Evolutionary conservation across 2,888 invertebrate genomes (phyloP).

Genomic region (Glaucopsyche alexis): DNA sequence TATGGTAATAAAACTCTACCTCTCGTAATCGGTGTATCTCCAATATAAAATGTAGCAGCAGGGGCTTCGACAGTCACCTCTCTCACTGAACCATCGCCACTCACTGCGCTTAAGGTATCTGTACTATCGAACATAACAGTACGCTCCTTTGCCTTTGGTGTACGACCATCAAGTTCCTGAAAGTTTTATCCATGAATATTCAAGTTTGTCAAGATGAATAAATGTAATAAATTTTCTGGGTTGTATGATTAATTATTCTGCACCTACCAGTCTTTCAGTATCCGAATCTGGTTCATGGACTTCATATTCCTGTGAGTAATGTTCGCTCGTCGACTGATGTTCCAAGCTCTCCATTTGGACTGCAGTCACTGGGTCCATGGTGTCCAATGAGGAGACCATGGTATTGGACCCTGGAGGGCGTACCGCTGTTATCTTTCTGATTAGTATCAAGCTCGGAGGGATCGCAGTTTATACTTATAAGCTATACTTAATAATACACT

Average conservation of each 20-base stretch:
- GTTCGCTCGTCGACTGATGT: slow-evolving; percentile 71
- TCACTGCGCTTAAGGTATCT: slow-evolving; percentile 71
- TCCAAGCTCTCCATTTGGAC: slow-evolving; percentile 74
- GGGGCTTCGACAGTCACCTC: slow-evolving; percentile 66
- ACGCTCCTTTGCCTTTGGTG: slow-evolving; percentile 69
- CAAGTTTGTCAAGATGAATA: background rate
- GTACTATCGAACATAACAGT: slow-evolving; percentile 77
- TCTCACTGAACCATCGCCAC: slow-evolving; percentile 66
- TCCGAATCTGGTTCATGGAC: slow-evolving; percentile 76
- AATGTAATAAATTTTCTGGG: background rate
- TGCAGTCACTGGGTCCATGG: slow-evolving; percentile 80
- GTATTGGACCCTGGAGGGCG: slow-evolving; percentile 87
- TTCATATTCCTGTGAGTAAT: slow-evolving; percentile 68
- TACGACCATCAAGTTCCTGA: slow-evolving; percentile 66
- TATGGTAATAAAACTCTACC: slow-evolving; percentile 46
- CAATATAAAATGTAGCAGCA: slow-evolving; percentile 74
- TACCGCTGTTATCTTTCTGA: slow-evolving; percentile 76
- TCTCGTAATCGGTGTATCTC: slow-evolving; percentile 73
- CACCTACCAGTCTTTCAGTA: slow-evolving; percentile 69
- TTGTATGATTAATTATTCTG: background rate
- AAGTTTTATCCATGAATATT: slow-evolving; percentile 30
- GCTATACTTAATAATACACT: slow-evolving; percentile 23
- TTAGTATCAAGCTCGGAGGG: slow-evolving; percentile 73
- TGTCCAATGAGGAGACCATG: slow-evolving; percentile 88
- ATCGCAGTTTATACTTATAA: slow-evolving; percentile 47